Evolutionary conservation across 2,113 vertebrate species (phyloP).

Genomic region (Seriola dumerili): DNA sequence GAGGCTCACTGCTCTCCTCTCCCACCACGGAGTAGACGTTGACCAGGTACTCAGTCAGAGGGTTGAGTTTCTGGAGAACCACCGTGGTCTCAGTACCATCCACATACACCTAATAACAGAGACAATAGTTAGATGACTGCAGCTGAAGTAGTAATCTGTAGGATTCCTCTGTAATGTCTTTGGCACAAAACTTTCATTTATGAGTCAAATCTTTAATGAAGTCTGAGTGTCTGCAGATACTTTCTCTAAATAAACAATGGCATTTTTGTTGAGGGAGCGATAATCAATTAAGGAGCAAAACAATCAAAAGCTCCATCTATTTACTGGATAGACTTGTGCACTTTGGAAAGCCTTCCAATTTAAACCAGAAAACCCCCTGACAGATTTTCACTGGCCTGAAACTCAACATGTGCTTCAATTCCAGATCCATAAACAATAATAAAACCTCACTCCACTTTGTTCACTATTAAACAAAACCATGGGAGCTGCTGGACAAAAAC

Average conservation of each 20-base stretch:
- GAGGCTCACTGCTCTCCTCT: constrained; percentile 93
- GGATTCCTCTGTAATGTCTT: not conserved
- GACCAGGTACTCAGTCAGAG: constrained; percentile 92
- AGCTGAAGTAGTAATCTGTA: not conserved
- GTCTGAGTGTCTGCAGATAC: not conserved
- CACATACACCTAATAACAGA: constrained; percentile 88
- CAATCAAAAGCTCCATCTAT: constrained; percentile 12
- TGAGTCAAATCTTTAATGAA: not conserved
- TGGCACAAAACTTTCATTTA: not conserved
- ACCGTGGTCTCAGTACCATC: constrained; percentile 89
- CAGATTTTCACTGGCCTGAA: constrained; percentile 1
- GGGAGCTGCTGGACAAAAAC: constrained; percentile 50
- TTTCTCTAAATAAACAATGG: not conserved
- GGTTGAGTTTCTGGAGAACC: constrained; percentile 89
- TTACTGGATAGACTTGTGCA: not conserved
- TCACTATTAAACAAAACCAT: constrained; percentile 52
- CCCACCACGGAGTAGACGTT: constrained; percentile 93
- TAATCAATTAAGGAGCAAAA: constrained; percentile 12
- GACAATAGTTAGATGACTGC: constrained; percentile 1
- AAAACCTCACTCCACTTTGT: constrained; percentile 39
- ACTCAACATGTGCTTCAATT: constrained; percentile 29
- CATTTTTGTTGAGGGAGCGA: too few relatives aligned
- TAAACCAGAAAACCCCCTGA: constrained; percentile 35
- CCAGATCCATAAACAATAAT: constrained; percentile 45
- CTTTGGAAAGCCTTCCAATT: constrained; percentile 19